Evolutionary conservation across 1,140 invertebrate genomes (phyloP).

Genomic region (Heliconius congener): DNA sequence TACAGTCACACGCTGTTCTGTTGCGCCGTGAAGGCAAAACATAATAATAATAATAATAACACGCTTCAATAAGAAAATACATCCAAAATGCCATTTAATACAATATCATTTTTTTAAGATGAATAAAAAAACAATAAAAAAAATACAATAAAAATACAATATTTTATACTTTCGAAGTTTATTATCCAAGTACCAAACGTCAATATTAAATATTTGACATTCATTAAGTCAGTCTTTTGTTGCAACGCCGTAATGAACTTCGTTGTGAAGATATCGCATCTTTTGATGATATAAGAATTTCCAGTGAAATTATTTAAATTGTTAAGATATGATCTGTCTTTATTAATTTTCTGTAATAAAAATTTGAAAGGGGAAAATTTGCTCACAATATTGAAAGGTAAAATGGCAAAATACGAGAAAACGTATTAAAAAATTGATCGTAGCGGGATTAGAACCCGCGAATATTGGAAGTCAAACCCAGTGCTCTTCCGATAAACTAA

Average conservation of each 20-base stretch:
- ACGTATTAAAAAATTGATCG: too few relatives aligned
- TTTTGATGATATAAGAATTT: neutral
- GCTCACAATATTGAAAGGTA: neutral
- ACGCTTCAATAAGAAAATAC: too few relatives aligned
- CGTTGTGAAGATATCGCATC: constrained; percentile 20
- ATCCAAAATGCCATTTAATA: too few relatives aligned
- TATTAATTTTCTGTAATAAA: neutral
- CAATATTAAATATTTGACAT: constrained; percentile 25
- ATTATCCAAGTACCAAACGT: constrained; percentile 4
- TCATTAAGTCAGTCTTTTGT: constrained; percentile 21
- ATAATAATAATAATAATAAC: too few relatives aligned
- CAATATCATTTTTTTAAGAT: too few relatives aligned
- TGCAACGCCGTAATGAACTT: constrained; percentile 22
- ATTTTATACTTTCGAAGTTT: neutral
- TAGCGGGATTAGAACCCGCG: too few relatives aligned
- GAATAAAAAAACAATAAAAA: neutral
- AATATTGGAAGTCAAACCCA: too few relatives aligned
- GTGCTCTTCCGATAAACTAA: too few relatives aligned
- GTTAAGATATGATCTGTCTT: neutral
- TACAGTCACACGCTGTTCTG: too few relatives aligned
- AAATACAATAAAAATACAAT: neutral
- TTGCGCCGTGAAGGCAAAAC: too few relatives aligned
- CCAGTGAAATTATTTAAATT: neutral
- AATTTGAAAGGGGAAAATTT: neutral
- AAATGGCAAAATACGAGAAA: too few relatives aligned